These are phyloP conservation scores for Onychomys torridus DNA, from an alignment of 2,797 vertebrate species.

Conservation along the genomic window DNA sequence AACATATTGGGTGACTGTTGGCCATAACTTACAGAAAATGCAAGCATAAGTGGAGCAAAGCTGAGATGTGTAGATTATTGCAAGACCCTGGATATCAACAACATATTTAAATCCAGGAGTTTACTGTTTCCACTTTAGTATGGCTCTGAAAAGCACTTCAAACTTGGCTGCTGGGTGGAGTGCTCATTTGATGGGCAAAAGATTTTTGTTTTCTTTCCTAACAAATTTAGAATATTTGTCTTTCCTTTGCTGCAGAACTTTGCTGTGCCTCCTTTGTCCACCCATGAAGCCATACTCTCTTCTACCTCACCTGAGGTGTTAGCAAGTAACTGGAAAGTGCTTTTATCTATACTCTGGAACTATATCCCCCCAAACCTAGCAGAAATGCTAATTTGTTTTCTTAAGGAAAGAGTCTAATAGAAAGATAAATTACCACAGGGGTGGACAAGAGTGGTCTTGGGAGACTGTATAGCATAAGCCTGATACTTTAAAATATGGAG, in stretches of 20 bases:
- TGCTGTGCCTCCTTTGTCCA: not conserved
- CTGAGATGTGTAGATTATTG: slow-evolving; percentile 18
- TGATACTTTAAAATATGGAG: not conserved
- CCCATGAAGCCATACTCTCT: not conserved
- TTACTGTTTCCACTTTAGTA: not conserved
- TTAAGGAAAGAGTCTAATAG: slow-evolving; percentile 17
- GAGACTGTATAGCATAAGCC: not conserved
- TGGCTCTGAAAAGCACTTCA: not conserved
- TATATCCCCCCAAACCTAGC: not conserved
- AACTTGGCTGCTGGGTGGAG: not conserved
- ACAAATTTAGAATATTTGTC: slow-evolving; percentile 4
- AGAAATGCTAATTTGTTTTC: slow-evolving; percentile 38
- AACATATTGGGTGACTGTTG: slow-evolving; percentile 71
- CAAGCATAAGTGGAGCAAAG: slow-evolving; percentile 55
- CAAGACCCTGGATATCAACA: slow-evolving; percentile 33
- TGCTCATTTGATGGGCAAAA: slow-evolving; percentile 38
- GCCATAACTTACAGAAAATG: slow-evolving; percentile 67
- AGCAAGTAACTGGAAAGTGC: slow-evolving; percentile 16
- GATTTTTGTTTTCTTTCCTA: slow-evolving; percentile 62
- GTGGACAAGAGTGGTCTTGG: not conserved
- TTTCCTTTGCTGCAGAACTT: slow-evolving; percentile 11
- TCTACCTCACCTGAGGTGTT: not conserved
- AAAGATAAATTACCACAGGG: not conserved
- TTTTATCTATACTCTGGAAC: not conserved
- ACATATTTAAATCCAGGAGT: slow-evolving; percentile 38